Conservation (phyloP, 2,888 invertebrate genomes). For the Drosophila siamana region DNA sequence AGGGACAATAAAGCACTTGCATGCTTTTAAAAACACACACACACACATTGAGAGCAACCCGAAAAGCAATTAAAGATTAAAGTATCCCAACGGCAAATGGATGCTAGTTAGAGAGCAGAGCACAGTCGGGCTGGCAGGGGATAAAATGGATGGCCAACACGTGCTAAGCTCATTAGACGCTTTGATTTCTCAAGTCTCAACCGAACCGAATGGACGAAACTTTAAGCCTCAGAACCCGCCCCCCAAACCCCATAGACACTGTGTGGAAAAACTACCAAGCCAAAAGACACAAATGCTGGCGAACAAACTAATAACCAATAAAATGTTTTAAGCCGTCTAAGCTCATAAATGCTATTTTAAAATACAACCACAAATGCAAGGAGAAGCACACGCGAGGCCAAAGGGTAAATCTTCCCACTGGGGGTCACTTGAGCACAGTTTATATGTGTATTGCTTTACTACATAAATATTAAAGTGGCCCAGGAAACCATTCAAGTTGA, state of each 20-base stretch:
- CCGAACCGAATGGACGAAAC: conserved; percentile 12
- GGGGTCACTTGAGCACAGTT: conserved; percentile 22
- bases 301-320: conserved; percentile 78
- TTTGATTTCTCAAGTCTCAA: conserved; percentile 59
- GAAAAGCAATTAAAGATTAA: conserved; percentile 77
- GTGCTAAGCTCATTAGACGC: conserved; percentile 78
- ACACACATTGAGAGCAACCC: conserved; percentile 14
- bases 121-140: too few relatives aligned
- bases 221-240: conserved; percentile 23
- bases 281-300: conserved; percentile 46
- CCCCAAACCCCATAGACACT: too few relatives aligned
- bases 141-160: conserved; percentile 70
- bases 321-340: conserved; percentile 75
- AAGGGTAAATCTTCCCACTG: conserved; percentile 44
- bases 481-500: conserved; percentile 77
- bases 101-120: background rate
- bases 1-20: conserved; percentile 1
- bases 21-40: conserved; percentile 20
- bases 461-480: conserved; percentile 48
- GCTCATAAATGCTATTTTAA: conserved; percentile 78
- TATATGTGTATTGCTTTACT: conserved; percentile 7
- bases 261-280: conserved; percentile 11
- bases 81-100: conserved; percentile 34
- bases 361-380: conserved; percentile 49
- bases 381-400: conserved; percentile 12